phyloP scores from a whole-genome alignment of 1,140 invertebrate species.

The Wasmannia auropunctata region DNA sequence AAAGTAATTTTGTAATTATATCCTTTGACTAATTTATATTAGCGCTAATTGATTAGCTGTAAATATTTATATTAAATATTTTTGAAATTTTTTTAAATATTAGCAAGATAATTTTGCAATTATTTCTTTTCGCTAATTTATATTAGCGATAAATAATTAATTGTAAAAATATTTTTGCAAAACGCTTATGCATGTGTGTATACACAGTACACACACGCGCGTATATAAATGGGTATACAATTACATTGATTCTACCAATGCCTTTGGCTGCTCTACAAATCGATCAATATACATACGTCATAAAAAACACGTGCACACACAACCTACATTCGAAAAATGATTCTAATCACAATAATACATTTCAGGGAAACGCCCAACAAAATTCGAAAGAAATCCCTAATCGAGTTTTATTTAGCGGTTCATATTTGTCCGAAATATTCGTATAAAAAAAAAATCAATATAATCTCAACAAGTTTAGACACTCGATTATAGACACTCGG shows the following conservation, averaged over 20 bases:
- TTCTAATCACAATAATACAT: not conserved
- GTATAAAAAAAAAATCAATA: not conserved
- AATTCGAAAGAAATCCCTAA: not conserved
- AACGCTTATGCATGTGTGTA: not conserved
- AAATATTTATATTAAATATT: no score
- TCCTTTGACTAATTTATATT: no score
- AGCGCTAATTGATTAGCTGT: no score
- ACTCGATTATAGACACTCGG: no score
- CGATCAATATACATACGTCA: constrained; percentile 61
- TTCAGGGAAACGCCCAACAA: not conserved
- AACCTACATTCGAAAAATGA: constrained; percentile 62
- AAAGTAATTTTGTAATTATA: no score
- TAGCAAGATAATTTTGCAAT: not conserved
- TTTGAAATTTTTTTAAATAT: no score
- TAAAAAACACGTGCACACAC: constrained; percentile 26
- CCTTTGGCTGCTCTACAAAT: constrained; percentile 9
- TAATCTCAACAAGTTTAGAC: not conserved
- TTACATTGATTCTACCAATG: constrained; percentile 59
- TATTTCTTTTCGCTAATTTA: no score
- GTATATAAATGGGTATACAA: not conserved
- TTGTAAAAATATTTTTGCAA: not conserved
- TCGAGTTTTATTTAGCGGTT: not conserved
- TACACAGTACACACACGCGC: no score
- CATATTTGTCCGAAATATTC: not conserved
- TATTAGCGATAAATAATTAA: no score